These are phyloP conservation scores for Scaptomyza polygonia DNA, from an alignment of 2,888 invertebrate species.

Conservation along the genomic window DNA sequence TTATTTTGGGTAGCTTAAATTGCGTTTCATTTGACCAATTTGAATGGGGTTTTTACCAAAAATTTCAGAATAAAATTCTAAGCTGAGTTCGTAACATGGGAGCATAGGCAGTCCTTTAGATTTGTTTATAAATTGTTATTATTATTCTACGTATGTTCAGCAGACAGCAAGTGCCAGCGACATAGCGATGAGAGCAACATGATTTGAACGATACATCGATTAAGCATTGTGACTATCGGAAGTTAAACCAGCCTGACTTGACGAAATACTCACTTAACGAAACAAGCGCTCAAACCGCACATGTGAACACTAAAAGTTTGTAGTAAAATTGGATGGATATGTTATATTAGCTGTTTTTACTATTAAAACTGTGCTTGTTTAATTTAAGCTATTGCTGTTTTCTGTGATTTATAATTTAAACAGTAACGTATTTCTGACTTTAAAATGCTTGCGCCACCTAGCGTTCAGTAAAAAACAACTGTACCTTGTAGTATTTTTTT, in stretches of 20 bases:
- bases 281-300: background rate
- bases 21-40: conserved; percentile 56
- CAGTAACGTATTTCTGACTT: background rate
- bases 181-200: conserved; percentile 29
- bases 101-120: conserved; percentile 35
- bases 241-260: background rate
- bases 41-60: conserved; percentile 54
- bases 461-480: background rate
- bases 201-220: conserved; percentile 25
- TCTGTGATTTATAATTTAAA: too few species aligned
- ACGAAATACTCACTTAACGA: conserved; percentile 16
- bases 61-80: conserved; percentile 49
- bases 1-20: conserved; percentile 67
- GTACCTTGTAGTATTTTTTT: too few species aligned
- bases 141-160: conserved; percentile 57
- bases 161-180: conserved; percentile 48
- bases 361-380: background rate
- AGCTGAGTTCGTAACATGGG: conserved; percentile 49
- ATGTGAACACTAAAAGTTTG: background rate
- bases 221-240: background rate
- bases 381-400: too few species aligned
- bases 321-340: background rate
- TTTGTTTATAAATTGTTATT: conserved; percentile 62
- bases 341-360: background rate
- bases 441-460: background rate